Percentiles rank a stretch among this genome's conserved stretches.
Conservation (phyloP, 1,140 invertebrate genomes). For the Drosophila pruinosa region DNA sequence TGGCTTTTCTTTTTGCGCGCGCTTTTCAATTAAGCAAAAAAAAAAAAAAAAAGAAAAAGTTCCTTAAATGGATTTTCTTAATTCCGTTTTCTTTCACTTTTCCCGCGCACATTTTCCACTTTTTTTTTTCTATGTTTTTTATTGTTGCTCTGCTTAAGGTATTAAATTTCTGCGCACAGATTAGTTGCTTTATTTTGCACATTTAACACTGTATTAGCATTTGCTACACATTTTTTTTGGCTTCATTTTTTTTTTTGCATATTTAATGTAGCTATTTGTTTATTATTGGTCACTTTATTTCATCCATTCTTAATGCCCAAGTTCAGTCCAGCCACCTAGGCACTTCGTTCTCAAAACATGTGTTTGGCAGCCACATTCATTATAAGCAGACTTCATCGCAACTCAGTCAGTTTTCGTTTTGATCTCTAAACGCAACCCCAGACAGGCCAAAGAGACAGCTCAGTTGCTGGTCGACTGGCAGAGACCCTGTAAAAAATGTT, state of each 20-base stretch:
- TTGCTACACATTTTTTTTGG: neutral
- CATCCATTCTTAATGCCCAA: neutral
- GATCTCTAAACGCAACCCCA: neutral
- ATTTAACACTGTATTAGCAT: neutral
- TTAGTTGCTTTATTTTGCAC: constrained; percentile 6
- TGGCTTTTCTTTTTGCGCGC: constrained; percentile 15
- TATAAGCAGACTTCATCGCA: neutral
- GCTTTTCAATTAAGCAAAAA: constrained; percentile 41
- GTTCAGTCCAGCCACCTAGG: neutral
- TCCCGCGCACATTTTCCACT: neutral
- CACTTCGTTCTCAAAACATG: neutral
- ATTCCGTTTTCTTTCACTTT: constrained; percentile 14
- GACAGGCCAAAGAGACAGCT: neutral
- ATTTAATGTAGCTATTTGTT: no score
- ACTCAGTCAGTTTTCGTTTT: neutral
- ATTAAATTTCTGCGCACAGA: constrained; percentile 16
- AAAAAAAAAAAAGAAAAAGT: constrained; percentile 31
- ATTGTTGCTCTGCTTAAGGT: constrained; percentile 3
- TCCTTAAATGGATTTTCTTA: constrained; percentile 42
- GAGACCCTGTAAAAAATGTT: neutral
- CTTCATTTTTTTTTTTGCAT: neutral
- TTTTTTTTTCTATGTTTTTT: neutral
- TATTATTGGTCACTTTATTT: no score
- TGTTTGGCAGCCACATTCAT: constrained; percentile 2
- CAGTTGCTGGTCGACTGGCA: neutral